Evolutionary conservation across 2,113 vertebrate species (phyloP).

Genomic region (Pungitius pungitius): DNA sequence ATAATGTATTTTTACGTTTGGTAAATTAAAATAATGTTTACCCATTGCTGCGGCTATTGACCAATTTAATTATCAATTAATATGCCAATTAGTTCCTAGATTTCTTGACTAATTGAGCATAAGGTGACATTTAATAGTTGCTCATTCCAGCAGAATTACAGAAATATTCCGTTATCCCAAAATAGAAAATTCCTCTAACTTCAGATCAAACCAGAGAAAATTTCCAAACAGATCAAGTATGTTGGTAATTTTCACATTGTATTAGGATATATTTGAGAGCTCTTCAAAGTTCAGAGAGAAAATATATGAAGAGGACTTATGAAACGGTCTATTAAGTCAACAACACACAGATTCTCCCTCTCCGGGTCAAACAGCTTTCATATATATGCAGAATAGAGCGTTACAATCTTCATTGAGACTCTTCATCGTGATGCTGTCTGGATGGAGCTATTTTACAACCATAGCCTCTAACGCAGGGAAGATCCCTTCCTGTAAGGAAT

Average conservation of each 20-base stretch:
- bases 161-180: background rate
- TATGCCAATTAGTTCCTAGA: background rate
- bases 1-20: constrained; percentile 57
- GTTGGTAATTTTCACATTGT: background rate
- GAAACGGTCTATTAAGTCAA: constrained; percentile 23
- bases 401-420: constrained; percentile 39
- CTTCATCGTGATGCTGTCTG: constrained; percentile 39
- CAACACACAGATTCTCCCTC: constrained; percentile 21
- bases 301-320: constrained; percentile 9
- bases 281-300: constrained; percentile 8
- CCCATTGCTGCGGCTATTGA: background rate
- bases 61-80: background rate
- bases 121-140: background rate
- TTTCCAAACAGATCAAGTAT: constrained; percentile 1
- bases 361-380: constrained; percentile 31
- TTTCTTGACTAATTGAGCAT: background rate
- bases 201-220: background rate
- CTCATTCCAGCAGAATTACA: background rate
- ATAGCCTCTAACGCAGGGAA: constrained; percentile 74
- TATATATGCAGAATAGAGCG: constrained; percentile 54
- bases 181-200: background rate
- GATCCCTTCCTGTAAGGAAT: constrained; percentile 88
- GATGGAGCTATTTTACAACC: constrained; percentile 39
- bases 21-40: constrained; percentile 57
- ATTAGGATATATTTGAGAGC: constrained; percentile 44